These are phyloP conservation scores for Graptemys geographica DNA, from an alignment of 2,797 vertebrate genomes.

Conservation along the genomic window DNA sequence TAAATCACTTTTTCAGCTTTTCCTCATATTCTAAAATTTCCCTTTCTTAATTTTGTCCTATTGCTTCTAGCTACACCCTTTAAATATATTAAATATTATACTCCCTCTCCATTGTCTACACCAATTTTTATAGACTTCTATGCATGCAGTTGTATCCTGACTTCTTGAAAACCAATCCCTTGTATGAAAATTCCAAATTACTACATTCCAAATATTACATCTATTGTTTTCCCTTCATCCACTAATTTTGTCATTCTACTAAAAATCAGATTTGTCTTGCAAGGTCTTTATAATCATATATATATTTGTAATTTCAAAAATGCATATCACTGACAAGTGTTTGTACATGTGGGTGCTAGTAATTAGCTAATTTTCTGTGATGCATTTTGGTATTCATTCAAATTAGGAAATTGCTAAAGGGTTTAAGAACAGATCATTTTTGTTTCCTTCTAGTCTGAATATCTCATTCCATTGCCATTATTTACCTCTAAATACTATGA, in stretches of 20 bases:
- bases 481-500: background rate
- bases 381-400: slow-evolving; percentile 7
- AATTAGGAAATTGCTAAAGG: slow-evolving; percentile 20
- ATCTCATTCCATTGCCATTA: background rate
- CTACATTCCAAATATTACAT: slow-evolving; percentile 10
- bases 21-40: background rate
- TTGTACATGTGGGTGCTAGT: background rate
- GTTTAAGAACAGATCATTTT: background rate
- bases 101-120: background rate
- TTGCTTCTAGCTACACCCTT: background rate
- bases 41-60: background rate
- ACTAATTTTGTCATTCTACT: slow-evolving; percentile 22
- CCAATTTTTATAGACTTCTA: background rate
- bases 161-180: slow-evolving; percentile 26
- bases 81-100: background rate
- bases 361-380: slow-evolving; percentile 5
- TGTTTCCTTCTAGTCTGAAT: background rate
- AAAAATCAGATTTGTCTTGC: slow-evolving; percentile 26
- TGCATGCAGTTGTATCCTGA: background rate
- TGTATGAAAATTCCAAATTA: slow-evolving; percentile 9
- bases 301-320: slow-evolving; percentile 33
- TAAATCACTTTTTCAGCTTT: background rate
- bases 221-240: background rate
- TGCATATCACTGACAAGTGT: slow-evolving; percentile 8
- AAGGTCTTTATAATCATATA: slow-evolving; percentile 48